A percentile compares a stretch with the other conserved stretches of the same genome.
These are phyloP conservation scores for Candoia aspera DNA, from an alignment of 2,113 vertebrate species.

Conservation along the genomic window DNA sequence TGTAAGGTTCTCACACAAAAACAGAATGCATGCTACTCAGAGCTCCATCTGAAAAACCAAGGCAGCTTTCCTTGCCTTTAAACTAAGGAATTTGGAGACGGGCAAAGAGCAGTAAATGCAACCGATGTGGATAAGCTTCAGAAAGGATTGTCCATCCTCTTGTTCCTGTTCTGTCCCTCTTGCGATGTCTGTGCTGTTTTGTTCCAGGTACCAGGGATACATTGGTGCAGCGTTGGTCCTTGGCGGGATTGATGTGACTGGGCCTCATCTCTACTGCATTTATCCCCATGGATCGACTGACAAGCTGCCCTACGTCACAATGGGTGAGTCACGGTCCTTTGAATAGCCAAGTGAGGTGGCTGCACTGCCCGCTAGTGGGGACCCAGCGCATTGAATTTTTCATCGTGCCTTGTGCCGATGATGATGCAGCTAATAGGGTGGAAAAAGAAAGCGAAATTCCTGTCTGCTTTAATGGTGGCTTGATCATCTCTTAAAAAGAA, in stretches of 20 bases:
- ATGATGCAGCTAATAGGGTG: not conserved
- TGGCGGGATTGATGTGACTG: slow-evolving; percentile 91
- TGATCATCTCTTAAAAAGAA: not conserved
- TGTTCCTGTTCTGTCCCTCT: rapidly evolving
- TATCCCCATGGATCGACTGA: slow-evolving; percentile 98
- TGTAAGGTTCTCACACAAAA: not conserved
- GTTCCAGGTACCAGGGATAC: slow-evolving; percentile 93
- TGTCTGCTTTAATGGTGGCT: not conserved
- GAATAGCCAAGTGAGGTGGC: no score
- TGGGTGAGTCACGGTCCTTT: slow-evolving; percentile 81
- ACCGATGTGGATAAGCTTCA: not conserved
- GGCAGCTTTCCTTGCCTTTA: not conserved
- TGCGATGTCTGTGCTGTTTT: rapidly evolving
- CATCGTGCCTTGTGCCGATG: rapidly evolving
- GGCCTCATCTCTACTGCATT: slow-evolving; percentile 96
- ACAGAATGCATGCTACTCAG: not conserved
- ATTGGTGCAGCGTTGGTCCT: slow-evolving; percentile 94
- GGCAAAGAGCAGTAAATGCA: no score
- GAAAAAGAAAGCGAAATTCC: not conserved
- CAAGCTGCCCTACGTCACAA: slow-evolving; percentile 96
- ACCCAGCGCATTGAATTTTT: rapidly evolving
- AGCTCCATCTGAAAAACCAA: not conserved
- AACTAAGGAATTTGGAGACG: not conserved
- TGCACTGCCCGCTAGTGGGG: not conserved
- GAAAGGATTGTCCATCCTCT: not conserved